These are phyloP conservation scores for Coracias cyanogaster DNA, from an alignment of 2,797 vertebrate species.

Conservation along the genomic window DNA sequence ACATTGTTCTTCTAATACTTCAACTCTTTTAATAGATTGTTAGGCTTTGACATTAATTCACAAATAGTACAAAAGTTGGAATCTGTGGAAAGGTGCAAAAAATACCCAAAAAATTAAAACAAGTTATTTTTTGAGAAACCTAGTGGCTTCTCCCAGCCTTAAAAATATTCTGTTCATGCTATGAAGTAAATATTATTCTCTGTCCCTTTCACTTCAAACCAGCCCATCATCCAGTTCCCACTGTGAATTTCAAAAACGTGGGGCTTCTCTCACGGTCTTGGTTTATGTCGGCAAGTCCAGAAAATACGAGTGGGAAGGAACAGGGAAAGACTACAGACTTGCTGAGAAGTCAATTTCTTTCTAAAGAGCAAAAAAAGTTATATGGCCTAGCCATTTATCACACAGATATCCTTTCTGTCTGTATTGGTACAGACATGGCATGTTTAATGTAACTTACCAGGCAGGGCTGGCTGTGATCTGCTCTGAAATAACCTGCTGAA, in stretches of 20 bases:
- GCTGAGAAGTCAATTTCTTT: not conserved
- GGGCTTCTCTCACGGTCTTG: not conserved
- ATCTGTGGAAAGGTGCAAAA: not conserved
- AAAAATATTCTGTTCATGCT: not conserved
- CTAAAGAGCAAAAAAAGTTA: not conserved
- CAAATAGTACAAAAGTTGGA: not conserved
- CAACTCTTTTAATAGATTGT: not conserved
- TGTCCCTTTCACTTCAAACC: not conserved
- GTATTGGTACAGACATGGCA: not conserved
- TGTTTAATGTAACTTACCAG: not conserved
- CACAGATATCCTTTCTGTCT: not conserved
- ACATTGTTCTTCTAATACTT: not conserved
- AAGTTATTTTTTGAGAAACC: not conserved
- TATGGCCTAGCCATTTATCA: not conserved
- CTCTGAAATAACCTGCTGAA: not conserved
- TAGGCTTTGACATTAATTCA: conserved; percentile 5
- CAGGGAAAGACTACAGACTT: not conserved
- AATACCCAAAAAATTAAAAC: not conserved
- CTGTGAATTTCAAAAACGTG: not conserved
- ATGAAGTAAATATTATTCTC: not conserved
- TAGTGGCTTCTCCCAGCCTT: not conserved
- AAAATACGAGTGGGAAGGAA: not conserved
- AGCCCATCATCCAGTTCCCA: not conserved
- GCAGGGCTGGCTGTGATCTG: not conserved
- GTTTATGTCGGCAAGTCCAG: not conserved